Base-by-base conservation (phyloP, 2,888 invertebrate species). In the Epistrophe eligans region DNA sequence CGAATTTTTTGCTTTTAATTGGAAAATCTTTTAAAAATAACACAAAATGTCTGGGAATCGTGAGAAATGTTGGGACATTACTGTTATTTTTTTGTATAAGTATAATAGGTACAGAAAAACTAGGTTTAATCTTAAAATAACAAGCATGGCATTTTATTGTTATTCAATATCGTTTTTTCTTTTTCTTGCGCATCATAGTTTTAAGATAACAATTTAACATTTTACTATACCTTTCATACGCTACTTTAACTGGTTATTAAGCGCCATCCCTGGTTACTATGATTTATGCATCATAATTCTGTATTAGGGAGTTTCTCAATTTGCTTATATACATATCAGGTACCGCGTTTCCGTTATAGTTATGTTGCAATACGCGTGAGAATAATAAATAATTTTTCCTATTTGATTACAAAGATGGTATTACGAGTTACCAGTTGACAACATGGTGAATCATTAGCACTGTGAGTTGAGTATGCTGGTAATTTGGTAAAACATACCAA, bases 401-500 rank as follows among this genome's bases (percentile, higher is more conserved):
- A 77, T 71, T 77, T 60, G 43, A 67, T 81, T 73, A 74, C 60
- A 74, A 32, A 71, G 64, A 74, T 58, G 74, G 70, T 45, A 71
- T 9, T 24, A 4, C 40, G 15, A 58, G 7, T 67, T 50, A 38
- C 45, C 67, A 45, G 67, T 17, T 74, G 77, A 67, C 66, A 70
- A 71, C 45, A n/a, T 43, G 43, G 62, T 70, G 52, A 77, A 64
- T 85, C 81, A 82, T 79, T 85, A 66, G 70, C 73, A 50, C 45
- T 62, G 77, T 52, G 62, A 77, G 80, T n/a, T n/a, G n/a, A n/a
- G n/a, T n/a, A n/a, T 60, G 64, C 48, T 84, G 76, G 60, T n/a
- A 66, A 64, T 80, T 77, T 24, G 28, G 72, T 52, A 35, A 70
- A 84, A 77, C 77, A 71, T 48, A 24, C 50, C 19, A 11, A 40